phyloP scores from a whole-genome alignment of 35 echinoderm and acorn worm genomes.

The Apostichopus parvimensis region DNA sequence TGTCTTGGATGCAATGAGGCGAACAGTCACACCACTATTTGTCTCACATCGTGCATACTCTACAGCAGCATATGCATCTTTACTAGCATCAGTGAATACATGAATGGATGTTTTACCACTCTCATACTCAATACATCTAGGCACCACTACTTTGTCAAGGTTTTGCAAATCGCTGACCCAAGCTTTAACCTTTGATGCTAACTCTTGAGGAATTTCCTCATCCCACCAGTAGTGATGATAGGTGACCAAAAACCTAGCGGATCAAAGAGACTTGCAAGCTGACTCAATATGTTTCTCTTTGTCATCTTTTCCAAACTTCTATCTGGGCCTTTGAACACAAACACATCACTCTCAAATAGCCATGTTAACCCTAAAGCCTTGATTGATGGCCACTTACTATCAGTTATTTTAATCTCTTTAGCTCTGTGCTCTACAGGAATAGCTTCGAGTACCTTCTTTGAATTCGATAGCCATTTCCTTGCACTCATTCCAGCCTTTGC shows the following conservation, averaged over 20 bases:
- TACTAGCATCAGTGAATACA: constrained; percentile 46
- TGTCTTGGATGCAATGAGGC: constrained; percentile 27
- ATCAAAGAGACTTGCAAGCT: constrained; percentile 35
- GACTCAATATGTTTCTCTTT: constrained; percentile 39
- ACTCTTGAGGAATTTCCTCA: constrained; percentile 20
- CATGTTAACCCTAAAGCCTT: constrained; percentile 50
- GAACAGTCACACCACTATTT: neutral
- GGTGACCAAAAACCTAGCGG: constrained; percentile 14
- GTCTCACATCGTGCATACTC: constrained; percentile 27
- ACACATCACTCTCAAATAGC: constrained; percentile 44
- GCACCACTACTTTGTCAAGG: neutral
- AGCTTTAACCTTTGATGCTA: neutral
- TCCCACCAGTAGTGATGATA: constrained; percentile 24
- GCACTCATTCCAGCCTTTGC: constrained; percentile 38
- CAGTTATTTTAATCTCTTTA: constrained; percentile 17
- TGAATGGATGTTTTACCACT: constrained; percentile 13
- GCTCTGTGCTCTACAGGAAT: constrained; percentile 52
- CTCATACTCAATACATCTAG: constrained; percentile 26
- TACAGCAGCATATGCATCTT: constrained; percentile 49
- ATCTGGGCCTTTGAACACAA: constrained; percentile 54
- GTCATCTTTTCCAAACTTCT: constrained; percentile 25
- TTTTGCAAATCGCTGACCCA: constrained; percentile 31
- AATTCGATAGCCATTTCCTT: constrained; percentile 54
- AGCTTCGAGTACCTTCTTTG: constrained; percentile 33
- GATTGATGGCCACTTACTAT: constrained; percentile 35